phyloP scores from a whole-genome alignment of 2,113 vertebrate genomes.

The Dipodomys merriami region DNA sequence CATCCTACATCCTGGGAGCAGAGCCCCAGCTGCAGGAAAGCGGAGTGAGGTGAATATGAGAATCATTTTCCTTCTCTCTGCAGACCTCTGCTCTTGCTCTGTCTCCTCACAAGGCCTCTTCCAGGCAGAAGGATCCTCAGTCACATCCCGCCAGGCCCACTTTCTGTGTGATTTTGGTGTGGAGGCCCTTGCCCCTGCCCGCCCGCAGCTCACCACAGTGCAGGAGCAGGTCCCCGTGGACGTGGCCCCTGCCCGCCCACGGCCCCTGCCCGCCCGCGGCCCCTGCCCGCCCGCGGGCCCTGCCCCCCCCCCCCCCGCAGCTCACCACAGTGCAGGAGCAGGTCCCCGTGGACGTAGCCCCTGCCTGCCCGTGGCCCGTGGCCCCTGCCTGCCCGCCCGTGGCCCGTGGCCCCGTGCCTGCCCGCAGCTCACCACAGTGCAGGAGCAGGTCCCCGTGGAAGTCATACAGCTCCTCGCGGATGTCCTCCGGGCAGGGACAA shows the following conservation, averaged over 20 bases:
- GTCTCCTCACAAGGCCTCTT: background rate
- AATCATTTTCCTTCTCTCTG: background rate
- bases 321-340: too few relatives aligned
- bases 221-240: too few relatives aligned
- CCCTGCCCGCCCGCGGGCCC: too few relatives aligned
- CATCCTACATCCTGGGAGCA: background rate
- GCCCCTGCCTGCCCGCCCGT: too few relatives aligned
- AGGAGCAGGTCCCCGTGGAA: conserved; percentile 97
- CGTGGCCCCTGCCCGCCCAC: too few relatives aligned
- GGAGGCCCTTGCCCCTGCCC: too few relatives aligned
- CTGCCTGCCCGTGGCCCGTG: too few relatives aligned
- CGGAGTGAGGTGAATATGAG: background rate
- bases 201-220: too few relatives aligned
- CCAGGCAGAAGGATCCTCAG: background rate
- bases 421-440: conserved; percentile 92
- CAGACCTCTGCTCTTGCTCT: background rate
- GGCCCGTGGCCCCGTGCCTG: too few relatives aligned
- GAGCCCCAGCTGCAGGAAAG: background rate
- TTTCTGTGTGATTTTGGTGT: background rate
- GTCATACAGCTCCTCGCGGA: conserved; percentile 95
- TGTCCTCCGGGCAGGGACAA: conserved; percentile 95
- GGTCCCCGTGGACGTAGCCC: too few relatives aligned
- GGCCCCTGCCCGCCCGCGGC: too few relatives aligned
- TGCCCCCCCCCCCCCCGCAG: too few relatives aligned
- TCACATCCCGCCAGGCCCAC: background rate